phyloP scores from a whole-genome alignment of 2,888 invertebrate species.

The Hyposoter dolosus region DNA sequence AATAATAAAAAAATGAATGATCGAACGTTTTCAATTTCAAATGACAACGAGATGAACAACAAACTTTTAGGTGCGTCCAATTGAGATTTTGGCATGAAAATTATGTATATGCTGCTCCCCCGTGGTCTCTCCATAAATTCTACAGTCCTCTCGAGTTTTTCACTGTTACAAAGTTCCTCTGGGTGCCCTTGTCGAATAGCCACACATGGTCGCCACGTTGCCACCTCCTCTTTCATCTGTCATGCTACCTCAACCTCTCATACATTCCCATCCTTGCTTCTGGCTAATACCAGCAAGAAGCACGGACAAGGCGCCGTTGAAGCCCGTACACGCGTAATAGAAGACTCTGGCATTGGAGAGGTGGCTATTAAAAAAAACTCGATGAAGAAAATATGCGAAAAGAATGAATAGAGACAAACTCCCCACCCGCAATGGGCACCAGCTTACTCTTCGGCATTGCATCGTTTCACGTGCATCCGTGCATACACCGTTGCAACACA shows the following conservation, averaged over 20 bases:
- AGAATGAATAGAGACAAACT: slow-evolving; percentile 26
- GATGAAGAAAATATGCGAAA: slow-evolving; percentile 21
- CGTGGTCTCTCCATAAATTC: slow-evolving; percentile 22
- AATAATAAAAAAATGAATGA: no score
- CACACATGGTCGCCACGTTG: slow-evolving; percentile 83
- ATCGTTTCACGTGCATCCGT: slow-evolving; percentile 49
- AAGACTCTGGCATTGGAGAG: slow-evolving; percentile 3
- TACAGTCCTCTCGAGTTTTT: slow-evolving; percentile 31
- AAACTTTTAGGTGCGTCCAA: background rate
- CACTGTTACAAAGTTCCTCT: slow-evolving; percentile 20
- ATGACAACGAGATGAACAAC: background rate
- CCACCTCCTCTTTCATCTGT: slow-evolving; percentile 68
- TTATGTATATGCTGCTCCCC: background rate
- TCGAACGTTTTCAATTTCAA: background rate
- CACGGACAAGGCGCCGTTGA: background rate
- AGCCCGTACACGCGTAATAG: background rate
- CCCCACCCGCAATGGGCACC: slow-evolving; percentile 7
- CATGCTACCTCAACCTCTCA: slow-evolving; percentile 76
- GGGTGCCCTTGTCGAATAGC: slow-evolving; percentile 51
- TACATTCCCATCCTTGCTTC: slow-evolving; percentile 79
- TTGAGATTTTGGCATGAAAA: background rate
- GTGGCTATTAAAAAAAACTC: slow-evolving; percentile 7
- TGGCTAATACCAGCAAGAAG: slow-evolving; percentile 36
- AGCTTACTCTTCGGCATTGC: slow-evolving; percentile 16
- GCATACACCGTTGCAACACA: slow-evolving; percentile 3